Evolutionary conservation across 2,888 invertebrate species (phyloP), one percentile per base, ranked within the genome.

Genomic region (Glyphotaelius pellucidus): DNA sequence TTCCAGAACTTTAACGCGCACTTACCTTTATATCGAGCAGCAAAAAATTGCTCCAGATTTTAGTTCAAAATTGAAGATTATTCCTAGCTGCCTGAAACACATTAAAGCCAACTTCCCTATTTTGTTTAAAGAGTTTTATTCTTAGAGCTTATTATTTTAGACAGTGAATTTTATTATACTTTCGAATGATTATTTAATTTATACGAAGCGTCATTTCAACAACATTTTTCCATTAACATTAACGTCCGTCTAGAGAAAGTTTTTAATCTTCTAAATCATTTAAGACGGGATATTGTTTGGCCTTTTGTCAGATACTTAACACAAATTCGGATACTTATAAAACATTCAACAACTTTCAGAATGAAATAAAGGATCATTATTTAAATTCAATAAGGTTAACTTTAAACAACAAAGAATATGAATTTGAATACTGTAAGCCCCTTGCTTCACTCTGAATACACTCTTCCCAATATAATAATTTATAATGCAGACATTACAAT

Each of bases 171-270:
- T 90, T 90, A 90, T 90, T 90, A 90, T 90, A 83, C 47, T 90
- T 83, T 52, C 52, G 52, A 87, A 47, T 87, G 47, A 83, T 90
- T 83, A 90, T 90, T 90, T 90, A 90, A 83, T 90, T 90, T 90
- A 90, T 90, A 84, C 84, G 47, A 31, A 67, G 47, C 85, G 90
- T 87, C 80, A 87, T 86, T 86, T 52, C 32, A 83, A 91, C 90
- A 91, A 86, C 86, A 91, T 87, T 87, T 79, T 91, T 91, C 90
- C 90, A 91, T 91, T 91, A 91, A 86, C 86, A 91, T 91, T 87
- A 80, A 80, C 79, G 87, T 86, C 52, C 42, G 85, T 87, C 67
- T 30, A 80, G 35, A 47, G 80, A 42, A 91, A 87, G 87, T 91
- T 87, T 80, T 91, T 79, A 91, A 87, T 91, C 80, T 80, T 35